Base-by-base conservation (phyloP, 2,888 invertebrate genomes). In the Pyrgus malvae region DNA sequence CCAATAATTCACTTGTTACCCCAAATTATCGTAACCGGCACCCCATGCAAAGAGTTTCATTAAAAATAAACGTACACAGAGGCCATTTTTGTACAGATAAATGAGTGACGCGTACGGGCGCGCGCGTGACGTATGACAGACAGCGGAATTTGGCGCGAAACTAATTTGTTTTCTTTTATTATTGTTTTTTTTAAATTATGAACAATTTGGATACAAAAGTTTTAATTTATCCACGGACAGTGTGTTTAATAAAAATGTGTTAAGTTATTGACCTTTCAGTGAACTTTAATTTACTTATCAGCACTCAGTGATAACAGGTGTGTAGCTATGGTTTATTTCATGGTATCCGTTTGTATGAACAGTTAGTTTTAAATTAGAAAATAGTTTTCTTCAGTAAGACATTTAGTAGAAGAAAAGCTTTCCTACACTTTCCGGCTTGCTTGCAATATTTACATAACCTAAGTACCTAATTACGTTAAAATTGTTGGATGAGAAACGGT, bases 11-110 rank as follows among this genome's bases (percentile, higher is more conserved):
- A 84, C 86, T 86, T 82, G 83, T 78, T 80, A 80, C 79, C 80
- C 83, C 69, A 83, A 88, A 86, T 87, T 84, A 85, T 74, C 78
- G 74, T 60, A 66, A 68, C 72, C 65, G 68, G 79, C 76, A 83
- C 89, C 89, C 88, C 89, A 89, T 86, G 87, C 89, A 70, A 78
- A 81, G 77, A 78, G 82, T 72, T 74, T 65, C 65, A 74, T 71
- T 81, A 80, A 82, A 86, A 86, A 86, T 85, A 84, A 76, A 74
- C 70, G 62, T 65, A 60, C 63, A 58, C 56, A 59, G 58, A 66
- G 64, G 76, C 77, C 83, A 77, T 83, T 75, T 81, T 79, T 64
- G 73, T 78, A 80, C 75, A 82, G 80, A 83, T 69, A 76, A 80
- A 70, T 67, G 68, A 74, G 75, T 74, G 77, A 73, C 68, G 74